Evolutionary conservation across 2,797 vertebrate species (phyloP).

Genomic region (Phaenicophaeus curvirostris): DNA sequence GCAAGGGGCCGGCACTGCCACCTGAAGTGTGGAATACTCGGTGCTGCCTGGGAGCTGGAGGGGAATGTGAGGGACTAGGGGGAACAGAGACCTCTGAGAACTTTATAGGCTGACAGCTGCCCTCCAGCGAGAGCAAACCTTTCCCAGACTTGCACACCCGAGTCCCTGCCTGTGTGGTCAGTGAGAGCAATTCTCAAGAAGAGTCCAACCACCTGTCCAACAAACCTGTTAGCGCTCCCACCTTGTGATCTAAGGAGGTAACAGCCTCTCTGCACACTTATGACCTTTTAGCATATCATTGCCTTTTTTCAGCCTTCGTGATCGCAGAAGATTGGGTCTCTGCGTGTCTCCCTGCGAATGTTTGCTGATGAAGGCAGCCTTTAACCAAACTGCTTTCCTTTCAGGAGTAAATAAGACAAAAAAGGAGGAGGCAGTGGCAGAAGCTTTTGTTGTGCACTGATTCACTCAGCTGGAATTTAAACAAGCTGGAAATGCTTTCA

Average conservation of each 20-base stretch:
- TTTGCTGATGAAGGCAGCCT: neutral
- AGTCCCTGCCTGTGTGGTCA: neutral
- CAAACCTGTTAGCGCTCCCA: neutral
- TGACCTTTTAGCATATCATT: neutral
- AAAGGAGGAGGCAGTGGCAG: neutral
- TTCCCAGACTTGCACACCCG: neutral
- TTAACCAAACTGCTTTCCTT: neutral
- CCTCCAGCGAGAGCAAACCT: neutral
- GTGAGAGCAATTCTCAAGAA: accelerated
- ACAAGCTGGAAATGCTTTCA: no score
- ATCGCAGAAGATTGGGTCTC: neutral
- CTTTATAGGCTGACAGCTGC: neutral
- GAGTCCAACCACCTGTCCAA: neutral
- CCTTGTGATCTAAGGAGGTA: neutral
- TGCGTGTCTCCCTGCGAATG: neutral
- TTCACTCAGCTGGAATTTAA: neutral
- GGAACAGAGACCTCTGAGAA: neutral
- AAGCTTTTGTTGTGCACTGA: neutral
- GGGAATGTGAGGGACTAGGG: neutral
- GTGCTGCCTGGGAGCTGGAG: neutral
- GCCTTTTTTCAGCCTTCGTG: neutral
- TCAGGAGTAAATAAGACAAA: neutral
- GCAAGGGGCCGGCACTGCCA: neutral
- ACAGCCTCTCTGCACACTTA: neutral
- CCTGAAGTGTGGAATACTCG: neutral